Evolutionary conservation across 2,113 vertebrate genomes (phyloP).

Genomic region (Apaloderma vittatum): DNA sequence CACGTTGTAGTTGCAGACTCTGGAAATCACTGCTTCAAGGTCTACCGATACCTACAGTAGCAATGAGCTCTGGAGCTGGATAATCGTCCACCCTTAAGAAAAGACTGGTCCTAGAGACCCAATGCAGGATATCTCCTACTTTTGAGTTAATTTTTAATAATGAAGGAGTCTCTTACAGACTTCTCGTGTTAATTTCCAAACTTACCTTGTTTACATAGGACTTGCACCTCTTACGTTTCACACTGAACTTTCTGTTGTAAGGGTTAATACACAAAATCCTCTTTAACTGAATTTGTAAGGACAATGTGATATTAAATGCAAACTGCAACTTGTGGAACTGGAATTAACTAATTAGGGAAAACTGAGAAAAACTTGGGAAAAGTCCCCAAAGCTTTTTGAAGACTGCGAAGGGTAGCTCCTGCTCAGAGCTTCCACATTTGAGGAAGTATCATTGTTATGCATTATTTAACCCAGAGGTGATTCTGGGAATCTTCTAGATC

Average conservation of each 20-base stretch:
- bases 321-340: conserved; percentile 72
- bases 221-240: conserved; percentile 71
- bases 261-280: conserved; percentile 56
- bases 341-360: conserved; percentile 73
- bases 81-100: not conserved
- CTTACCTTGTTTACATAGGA: conserved; percentile 80
- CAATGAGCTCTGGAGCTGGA: not conserved
- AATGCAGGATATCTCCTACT: conserved; percentile 58
- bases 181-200: conserved; percentile 75
- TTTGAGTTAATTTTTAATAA: conserved; percentile 65
- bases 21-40: conserved; percentile 98
- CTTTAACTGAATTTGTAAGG: conserved; percentile 65
- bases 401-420: conserved; percentile 69
- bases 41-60: conserved; percentile 96
- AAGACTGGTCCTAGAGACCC: conserved; percentile 67
- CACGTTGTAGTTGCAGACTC: conserved; percentile 98
- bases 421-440: conserved; percentile 74
- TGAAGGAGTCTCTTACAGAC: conserved; percentile 66
- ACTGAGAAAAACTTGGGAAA: conserved; percentile 37
- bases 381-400: conserved; percentile 63
- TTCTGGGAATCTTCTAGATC: conserved; percentile 68
- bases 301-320: conserved; percentile 68
- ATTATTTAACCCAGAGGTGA: conserved; percentile 65
- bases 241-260: conserved; percentile 69
- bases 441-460: conserved; percentile 57